phyloP scores from a whole-genome alignment of 1,140 invertebrate genomes.

The Drosophila malerkotliana region DNA sequence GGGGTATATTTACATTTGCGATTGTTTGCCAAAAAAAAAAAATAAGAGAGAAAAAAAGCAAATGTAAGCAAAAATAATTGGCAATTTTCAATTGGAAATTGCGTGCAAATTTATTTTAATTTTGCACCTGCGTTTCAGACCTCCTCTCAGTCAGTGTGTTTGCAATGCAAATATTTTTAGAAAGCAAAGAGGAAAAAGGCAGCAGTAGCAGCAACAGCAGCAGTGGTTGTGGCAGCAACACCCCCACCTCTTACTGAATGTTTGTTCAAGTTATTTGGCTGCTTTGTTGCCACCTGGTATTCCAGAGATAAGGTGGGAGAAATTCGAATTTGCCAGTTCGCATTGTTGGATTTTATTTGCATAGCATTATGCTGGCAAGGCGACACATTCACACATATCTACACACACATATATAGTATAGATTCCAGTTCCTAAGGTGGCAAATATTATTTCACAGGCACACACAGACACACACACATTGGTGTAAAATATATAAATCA shows the following conservation, averaged over 20 bases:
- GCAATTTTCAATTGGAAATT: constrained; percentile 74
- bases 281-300: constrained; percentile 62
- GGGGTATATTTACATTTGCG: constrained; percentile 20
- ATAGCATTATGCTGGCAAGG: constrained; percentile 67
- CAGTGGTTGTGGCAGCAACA: neutral
- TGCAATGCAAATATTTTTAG: constrained; percentile 78
- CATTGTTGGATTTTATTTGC: constrained; percentile 65
- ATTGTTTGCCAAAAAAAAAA: constrained; percentile 38
- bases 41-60: constrained; percentile 10
- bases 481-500: constrained; percentile 77
- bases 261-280: constrained; percentile 74
- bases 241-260: constrained; percentile 11
- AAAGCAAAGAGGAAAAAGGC: constrained; percentile 43
- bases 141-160: constrained; percentile 42
- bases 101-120: constrained; percentile 82
- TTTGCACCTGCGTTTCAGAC: constrained; percentile 50
- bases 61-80: constrained; percentile 70
- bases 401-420: neutral
- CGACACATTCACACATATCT: constrained; percentile 19
- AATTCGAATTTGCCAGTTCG: constrained; percentile 40
- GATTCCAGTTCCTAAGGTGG: constrained; percentile 27
- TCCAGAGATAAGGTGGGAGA: constrained; percentile 13
- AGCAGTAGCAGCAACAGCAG: neutral
- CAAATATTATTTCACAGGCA: constrained; percentile 45
- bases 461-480: constrained; percentile 16